Base-by-base conservation (phyloP, 1,140 invertebrate genomes). In the Drosophila mojavensis region DNA sequence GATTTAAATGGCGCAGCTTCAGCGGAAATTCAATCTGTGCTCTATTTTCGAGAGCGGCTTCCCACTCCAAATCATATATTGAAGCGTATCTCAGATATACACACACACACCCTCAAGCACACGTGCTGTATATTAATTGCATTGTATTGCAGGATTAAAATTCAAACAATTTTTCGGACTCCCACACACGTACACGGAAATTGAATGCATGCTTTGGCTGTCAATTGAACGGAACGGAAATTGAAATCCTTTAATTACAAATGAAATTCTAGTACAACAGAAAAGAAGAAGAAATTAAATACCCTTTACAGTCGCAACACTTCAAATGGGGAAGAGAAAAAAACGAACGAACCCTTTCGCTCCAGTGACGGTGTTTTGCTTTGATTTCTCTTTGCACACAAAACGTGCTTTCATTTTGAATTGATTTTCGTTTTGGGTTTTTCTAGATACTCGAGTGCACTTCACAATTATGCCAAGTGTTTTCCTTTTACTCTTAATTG, bases 11-110 rank as follows among this genome's bases (percentile, higher is more conserved):
- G 66, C 54, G 43, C 68, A 73, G 67, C 77, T 76, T 79, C 77
- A 67, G 62, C 74, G 84, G 84, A 89, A 89, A 89, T 78, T 84
- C 78, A 84, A 89, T 89, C 84, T 84, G 20, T 81, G 84, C 84
- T 89, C 84, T 83, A 81, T 83, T 88, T 89, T 89, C 53, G 70
- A 81, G 73, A 65, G 61, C 74, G 45, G 48, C 61, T 63, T 24
- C 55, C 75, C 76, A 63, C 45, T 45, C 13, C 13, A 45, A 48
- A 56, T n/a, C 67, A 61, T 43, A 66, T 79, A 36, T 69, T 54
- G 28, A 64, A 68, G n/a, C 30, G 43, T 39, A 54, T 66, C 53
- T 62, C 50, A 56, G 30, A 20, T 33, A 67, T 41, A 41, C 26
- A 33, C 17, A 45, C 45, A 48, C 43, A 24, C 20, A 24, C 20